Evolutionary conservation across 2,113 vertebrate genomes (phyloP).

Genomic region (Tringa solitaria): DNA sequence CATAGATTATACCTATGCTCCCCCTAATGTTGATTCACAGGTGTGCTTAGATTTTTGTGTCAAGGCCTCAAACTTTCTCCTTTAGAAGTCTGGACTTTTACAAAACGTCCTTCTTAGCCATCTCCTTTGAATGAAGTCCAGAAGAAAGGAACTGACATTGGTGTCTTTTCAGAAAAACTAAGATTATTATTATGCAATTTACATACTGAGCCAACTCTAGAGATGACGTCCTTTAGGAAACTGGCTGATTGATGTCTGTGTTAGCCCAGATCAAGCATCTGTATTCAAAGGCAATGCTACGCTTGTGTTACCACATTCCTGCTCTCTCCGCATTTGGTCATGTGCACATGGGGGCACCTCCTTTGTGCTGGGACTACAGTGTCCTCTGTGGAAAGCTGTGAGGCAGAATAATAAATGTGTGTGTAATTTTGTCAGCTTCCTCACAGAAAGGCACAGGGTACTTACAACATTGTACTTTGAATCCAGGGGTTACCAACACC

Average conservation of each 20-base stretch:
- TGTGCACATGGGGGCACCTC: rapidly evolving
- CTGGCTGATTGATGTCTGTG: not conserved
- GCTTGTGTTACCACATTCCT: not conserved
- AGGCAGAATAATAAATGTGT: not conserved
- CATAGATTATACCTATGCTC: not conserved
- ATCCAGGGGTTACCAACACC: not conserved
- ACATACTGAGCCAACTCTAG: not conserved
- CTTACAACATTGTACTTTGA: not conserved
- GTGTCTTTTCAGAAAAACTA: not conserved
- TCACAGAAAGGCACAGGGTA: not conserved
- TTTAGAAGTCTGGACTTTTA: not conserved
- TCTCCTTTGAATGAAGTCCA: not conserved
- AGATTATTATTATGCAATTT: not conserved
- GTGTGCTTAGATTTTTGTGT: not conserved
- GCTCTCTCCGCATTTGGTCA: not conserved
- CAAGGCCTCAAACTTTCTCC: not conserved
- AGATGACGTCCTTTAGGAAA: not conserved
- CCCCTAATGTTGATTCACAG: not conserved
- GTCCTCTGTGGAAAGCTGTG: not conserved
- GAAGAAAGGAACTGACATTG: not conserved
- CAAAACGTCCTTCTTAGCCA: not conserved
- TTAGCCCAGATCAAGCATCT: not conserved
- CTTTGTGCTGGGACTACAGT: not conserved
- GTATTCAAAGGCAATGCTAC: not conserved
- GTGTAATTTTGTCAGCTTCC: not conserved